phyloP scores from a whole-genome alignment of 2,888 invertebrate genomes.

The Drosophila borborema region DNA sequence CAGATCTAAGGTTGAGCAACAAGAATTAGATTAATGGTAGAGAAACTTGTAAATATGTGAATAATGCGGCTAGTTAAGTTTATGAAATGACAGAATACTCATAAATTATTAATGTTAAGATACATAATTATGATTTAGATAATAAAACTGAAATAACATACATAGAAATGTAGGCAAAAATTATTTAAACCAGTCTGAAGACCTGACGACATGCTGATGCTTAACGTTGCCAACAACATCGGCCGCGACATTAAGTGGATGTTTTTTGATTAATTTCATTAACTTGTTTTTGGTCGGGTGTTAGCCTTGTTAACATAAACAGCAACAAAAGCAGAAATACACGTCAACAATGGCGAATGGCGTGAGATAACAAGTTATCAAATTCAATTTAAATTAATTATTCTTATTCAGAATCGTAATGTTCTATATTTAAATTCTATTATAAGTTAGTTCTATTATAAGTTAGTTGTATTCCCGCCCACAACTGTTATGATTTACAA shows the following conservation, averaged over 20 bases:
- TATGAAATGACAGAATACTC: conserved; percentile 61
- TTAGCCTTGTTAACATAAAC: conserved; percentile 64
- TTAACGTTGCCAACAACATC: conserved; percentile 49
- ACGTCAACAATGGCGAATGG: conserved; percentile 5
- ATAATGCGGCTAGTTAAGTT: conserved; percentile 52
- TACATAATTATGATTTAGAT: conserved; percentile 58
- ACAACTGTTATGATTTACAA: background rate
- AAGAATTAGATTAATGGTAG: conserved; percentile 22
- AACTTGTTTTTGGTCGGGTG: conserved; percentile 62
- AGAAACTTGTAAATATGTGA: conserved; percentile 51
- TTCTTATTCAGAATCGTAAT: background rate
- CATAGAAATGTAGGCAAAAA: conserved; percentile 50
- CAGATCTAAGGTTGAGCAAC: conserved; percentile 21
- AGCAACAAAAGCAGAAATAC: conserved; percentile 19
- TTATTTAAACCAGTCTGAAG: conserved; percentile 54
- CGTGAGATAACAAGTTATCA: conserved; percentile 39
- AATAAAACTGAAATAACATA: conserved; percentile 61
- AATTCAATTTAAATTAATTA: conserved; percentile 10
- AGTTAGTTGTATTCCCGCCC: conserved; percentile 26
- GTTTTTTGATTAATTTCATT: conserved; percentile 67
- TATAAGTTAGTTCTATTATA: no score
- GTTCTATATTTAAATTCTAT: background rate
- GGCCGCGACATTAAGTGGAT: conserved; percentile 39
- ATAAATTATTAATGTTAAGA: conserved; percentile 63
- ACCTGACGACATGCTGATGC: conserved; percentile 51